A percentile compares a stretch with the other conserved stretches of the same genome.
Conservation (phyloP, 2,113 vertebrate genomes). For the Forbesichthys papilliferus region DNA sequence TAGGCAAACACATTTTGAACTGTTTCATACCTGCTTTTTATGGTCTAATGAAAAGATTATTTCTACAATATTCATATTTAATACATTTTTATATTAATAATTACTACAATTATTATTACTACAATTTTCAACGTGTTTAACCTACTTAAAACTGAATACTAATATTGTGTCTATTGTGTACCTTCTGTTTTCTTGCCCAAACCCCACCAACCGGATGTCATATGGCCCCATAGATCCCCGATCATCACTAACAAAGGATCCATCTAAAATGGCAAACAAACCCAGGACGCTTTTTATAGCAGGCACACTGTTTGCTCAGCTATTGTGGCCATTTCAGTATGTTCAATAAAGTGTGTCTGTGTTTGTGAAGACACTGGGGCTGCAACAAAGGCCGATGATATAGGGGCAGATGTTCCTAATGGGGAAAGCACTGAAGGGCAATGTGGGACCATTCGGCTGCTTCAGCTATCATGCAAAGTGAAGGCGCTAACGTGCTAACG, state of each 20-base stretch:
- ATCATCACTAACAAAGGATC: not conserved
- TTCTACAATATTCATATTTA: not conserved
- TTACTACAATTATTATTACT: not conserved
- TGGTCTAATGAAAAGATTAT: too few species aligned
- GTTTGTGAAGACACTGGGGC: slow-evolving; percentile 55
- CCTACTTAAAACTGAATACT: not conserved
- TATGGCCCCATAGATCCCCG: not conserved
- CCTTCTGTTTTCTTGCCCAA: not conserved
- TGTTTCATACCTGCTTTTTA: too few species aligned
- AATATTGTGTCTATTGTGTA: not conserved
- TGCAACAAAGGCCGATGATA: slow-evolving; percentile 59
- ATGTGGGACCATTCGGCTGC: slow-evolving; percentile 42
- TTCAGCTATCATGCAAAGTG: slow-evolving; percentile 24
- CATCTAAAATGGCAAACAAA: slow-evolving; percentile 26
- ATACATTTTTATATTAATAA: not conserved
- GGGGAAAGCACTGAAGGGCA: slow-evolving; percentile 44
- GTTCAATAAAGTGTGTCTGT: slow-evolving; percentile 41
- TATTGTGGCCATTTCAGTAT: slow-evolving; percentile 48
- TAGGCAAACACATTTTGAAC: too few species aligned
- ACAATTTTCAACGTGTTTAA: not conserved
- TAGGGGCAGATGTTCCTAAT: slow-evolving; percentile 59
- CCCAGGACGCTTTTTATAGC: slow-evolving; percentile 20
- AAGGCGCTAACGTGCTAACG: slow-evolving; percentile 15
- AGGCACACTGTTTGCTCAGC: slow-evolving; percentile 34
- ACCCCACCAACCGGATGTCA: not conserved